phyloP scores from a whole-genome alignment of 1,140 invertebrate genomes.

The Monomorium pharaonis region DNA sequence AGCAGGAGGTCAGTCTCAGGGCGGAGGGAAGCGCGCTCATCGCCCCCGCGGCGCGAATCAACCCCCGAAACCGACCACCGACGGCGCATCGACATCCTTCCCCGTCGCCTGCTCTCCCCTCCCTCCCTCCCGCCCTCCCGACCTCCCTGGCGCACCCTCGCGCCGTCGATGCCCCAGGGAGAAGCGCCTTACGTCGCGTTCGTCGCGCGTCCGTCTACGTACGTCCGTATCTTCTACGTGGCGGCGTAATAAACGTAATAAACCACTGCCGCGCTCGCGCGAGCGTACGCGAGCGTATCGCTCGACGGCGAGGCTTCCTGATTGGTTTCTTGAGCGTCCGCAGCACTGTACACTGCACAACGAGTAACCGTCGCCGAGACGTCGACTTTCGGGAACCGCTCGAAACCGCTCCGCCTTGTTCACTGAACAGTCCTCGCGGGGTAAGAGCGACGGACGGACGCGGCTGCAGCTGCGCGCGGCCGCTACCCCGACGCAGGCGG shows the following conservation, averaged over 20 bases:
- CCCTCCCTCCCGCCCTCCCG: conserved; percentile 62
- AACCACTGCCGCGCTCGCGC: neutral
- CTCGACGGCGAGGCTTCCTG: neutral
- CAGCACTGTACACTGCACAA: neutral
- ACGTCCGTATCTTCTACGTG: neutral
- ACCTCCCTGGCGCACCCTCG: conserved; percentile 57
- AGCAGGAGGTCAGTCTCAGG: conserved; percentile 83
- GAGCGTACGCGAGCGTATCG: neutral
- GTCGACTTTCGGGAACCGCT: conserved; percentile 36
- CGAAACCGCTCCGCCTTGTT: conserved; percentile 62
- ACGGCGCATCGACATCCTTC: conserved; percentile 84
- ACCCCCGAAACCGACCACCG: conserved; percentile 84
- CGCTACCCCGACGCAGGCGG: conserved; percentile 7
- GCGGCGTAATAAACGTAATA: neutral
- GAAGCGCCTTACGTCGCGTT: conserved; percentile 23
- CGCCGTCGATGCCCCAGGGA: conserved; percentile 44
- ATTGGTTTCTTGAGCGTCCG: no score
- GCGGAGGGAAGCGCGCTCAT: conserved; percentile 84
- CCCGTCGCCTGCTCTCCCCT: conserved; percentile 70
- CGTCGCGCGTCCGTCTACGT: neutral
- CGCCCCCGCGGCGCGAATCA: conserved; percentile 85
- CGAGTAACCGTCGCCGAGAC: neutral
- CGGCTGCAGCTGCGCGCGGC: conserved; percentile 66
- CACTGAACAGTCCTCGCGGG: conserved; percentile 61
- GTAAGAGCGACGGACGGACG: conserved; percentile 50